Evolutionary conservation across 2,797 vertebrate species (phyloP), one percentile per base, ranked within the genome.

Genomic region (Hapalemur alaotrensis): DNA sequence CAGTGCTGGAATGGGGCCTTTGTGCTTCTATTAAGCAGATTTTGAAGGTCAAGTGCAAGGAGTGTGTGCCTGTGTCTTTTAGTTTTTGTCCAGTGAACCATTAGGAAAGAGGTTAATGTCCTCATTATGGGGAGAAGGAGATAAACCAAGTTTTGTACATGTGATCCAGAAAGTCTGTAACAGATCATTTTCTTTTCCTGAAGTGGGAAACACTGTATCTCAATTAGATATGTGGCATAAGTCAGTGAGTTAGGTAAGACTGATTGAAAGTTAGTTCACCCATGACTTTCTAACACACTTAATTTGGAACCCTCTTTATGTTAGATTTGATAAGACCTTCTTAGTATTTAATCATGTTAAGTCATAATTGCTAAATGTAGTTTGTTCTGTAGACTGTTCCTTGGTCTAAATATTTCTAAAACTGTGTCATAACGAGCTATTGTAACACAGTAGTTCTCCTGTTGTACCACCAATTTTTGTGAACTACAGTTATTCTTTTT

Each of bases 1-100:
- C 96, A 99, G 98, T 98, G 89, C 76, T 86, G 43, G 22, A 43
- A 13, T 91, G n/a, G 52, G 63, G 23, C 18, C 65, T 94, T 92
- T 84, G 82, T 89, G 63, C 69, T 95, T 76, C 91, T 87, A 38
- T 38, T 54, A 87, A 95, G 75, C 72, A 84, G 23, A 70, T 89
- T 86, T 95, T 93, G 65, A 95, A 70, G 25, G 43, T 78, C 75
- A 85, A 12, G 10, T 85, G 3, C 43, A 61, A 46, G 30, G 35
- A 70, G 5, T 72, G 11, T 48, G 18, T 88, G 12, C 43, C 14
- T 54, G 4, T 80, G 76, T 69, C 17, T 48, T 73, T 90, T 81
- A 59, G 38, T 91, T 86, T 97, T 93, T 95, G 78, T 94, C 35
- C 32, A 70, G n/a, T 91, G 12, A 91, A 83, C 30, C 32, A 72